These are phyloP conservation scores for Brachyistius frenatus DNA, from an alignment of 2,113 vertebrate species.

Conservation along the genomic window DNA sequence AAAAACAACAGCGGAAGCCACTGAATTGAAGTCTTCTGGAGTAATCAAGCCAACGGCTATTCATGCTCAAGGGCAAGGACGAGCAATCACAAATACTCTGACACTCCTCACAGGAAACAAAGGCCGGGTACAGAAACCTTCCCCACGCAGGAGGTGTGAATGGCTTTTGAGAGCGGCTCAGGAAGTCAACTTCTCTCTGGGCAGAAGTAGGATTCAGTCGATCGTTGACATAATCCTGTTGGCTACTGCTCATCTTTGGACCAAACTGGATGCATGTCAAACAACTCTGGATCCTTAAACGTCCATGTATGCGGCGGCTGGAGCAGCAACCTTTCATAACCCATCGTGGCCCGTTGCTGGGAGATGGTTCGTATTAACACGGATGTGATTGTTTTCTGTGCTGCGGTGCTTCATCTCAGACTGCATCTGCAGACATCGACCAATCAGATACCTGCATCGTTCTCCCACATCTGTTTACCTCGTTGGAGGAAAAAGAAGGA, in stretches of 20 bases:
- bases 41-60: constrained; percentile 51
- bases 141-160: constrained; percentile 38
- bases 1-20: constrained; percentile 34
- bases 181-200: constrained; percentile 17
- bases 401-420: too few species aligned
- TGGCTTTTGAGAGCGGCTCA: constrained; percentile 39
- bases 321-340: too few species aligned
- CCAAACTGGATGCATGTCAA: too few species aligned
- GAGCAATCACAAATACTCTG: constrained; percentile 23
- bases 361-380: too few species aligned
- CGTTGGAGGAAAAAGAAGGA: too few species aligned
- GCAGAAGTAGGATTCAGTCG: constrained; percentile 23
- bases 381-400: too few species aligned
- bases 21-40: constrained; percentile 37
- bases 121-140: constrained; percentile 3
- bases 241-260: not conserved
- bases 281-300: too few species aligned
- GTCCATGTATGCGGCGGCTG: too few species aligned
- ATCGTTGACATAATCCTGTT: not conserved
- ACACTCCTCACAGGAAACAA: constrained; percentile 35
- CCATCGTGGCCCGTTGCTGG: too few species aligned
- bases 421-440: too few species aligned
- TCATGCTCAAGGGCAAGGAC: constrained; percentile 49
- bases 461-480: too few species aligned
- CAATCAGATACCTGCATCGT: too few species aligned